Conservation (phyloP, 1,140 invertebrate genomes). For the Solenopsis fugax region DNA sequence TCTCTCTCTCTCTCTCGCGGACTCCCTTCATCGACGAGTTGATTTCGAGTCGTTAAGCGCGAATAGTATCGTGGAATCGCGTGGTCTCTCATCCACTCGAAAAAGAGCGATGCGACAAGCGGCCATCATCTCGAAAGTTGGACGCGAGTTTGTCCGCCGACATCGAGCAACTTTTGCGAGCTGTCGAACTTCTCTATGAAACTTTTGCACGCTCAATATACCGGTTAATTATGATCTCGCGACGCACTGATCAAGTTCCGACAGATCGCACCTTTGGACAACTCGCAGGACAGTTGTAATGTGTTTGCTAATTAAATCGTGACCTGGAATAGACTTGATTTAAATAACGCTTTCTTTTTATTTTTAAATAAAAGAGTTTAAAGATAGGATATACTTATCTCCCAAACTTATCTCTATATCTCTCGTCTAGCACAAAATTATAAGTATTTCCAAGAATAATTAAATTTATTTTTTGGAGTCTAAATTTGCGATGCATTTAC, state of each 20-base stretch:
- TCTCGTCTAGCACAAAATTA: too few relatives aligned
- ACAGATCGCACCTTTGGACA: not conserved
- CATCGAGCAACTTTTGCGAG: slow-evolving; percentile 23
- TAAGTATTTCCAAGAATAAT: not conserved
- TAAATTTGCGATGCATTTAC: not conserved
- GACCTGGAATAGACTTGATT: not conserved
- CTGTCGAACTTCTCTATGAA: slow-evolving; percentile 27
- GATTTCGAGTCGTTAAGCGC: slow-evolving; percentile 71
- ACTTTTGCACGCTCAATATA: slow-evolving; percentile 27
- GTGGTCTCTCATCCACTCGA: slow-evolving; percentile 24
- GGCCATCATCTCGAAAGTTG: slow-evolving; percentile 39
- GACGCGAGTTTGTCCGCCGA: slow-evolving; percentile 9
- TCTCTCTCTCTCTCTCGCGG: not conserved
- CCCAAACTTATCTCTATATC: not conserved
- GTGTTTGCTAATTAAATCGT: slow-evolving; percentile 10
- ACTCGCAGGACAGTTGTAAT: not conserved
- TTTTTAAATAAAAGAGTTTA: not conserved
- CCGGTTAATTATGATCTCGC: slow-evolving; percentile 31
- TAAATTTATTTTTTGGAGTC: not conserved
- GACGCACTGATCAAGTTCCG: not conserved
- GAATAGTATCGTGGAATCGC: slow-evolving; percentile 39
- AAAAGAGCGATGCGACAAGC: slow-evolving; percentile 26
- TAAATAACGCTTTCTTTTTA: not conserved
- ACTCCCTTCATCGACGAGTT: slow-evolving; percentile 6
- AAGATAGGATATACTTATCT: not conserved